Percentiles rank a stretch among this genome's conserved stretches.
phyloP scores from a whole-genome alignment of 2,113 vertebrate species.

The Vombatus ursinus region DNA sequence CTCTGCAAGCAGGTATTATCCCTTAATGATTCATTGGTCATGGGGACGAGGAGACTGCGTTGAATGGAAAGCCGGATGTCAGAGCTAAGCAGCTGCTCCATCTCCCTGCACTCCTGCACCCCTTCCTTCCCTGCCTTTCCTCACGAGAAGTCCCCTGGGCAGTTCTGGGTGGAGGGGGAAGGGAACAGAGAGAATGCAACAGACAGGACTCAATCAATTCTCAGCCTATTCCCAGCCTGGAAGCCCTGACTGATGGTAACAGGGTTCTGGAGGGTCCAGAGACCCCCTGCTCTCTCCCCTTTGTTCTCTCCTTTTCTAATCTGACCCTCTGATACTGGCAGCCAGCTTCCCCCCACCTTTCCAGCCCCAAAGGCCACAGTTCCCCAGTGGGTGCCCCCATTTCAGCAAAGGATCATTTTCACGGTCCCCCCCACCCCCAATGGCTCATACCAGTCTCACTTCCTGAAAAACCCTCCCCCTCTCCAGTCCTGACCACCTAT shows the following conservation, averaged over 20 bases:
- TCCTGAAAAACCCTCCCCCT: background rate
- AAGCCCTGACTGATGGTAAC: background rate
- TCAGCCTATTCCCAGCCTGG: background rate
- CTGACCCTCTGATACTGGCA: background rate
- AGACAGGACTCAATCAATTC: no score
- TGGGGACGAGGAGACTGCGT: background rate
- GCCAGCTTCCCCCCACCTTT: background rate
- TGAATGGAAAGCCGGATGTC: background rate
- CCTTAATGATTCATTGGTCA: background rate
- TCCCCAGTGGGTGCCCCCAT: background rate
- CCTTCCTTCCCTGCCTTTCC: background rate
- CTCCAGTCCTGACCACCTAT: background rate
- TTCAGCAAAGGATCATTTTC: background rate
- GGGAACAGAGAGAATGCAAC: no score
- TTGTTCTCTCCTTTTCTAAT: background rate
- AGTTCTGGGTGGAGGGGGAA: background rate
- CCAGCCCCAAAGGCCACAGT: background rate
- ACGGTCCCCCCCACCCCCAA: background rate
- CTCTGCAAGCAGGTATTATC: background rate
- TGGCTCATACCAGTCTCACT: background rate
- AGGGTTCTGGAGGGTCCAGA: background rate
- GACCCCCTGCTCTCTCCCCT: background rate
- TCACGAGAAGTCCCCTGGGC: background rate
- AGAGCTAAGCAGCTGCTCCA: background rate
- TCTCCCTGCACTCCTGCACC: background rate